A percentile compares a stretch with the other conserved stretches of the same genome.
Evolutionary conservation across 1,140 invertebrate genomes (phyloP).

Genomic region (Parasteatoda tepidariorum): DNA sequence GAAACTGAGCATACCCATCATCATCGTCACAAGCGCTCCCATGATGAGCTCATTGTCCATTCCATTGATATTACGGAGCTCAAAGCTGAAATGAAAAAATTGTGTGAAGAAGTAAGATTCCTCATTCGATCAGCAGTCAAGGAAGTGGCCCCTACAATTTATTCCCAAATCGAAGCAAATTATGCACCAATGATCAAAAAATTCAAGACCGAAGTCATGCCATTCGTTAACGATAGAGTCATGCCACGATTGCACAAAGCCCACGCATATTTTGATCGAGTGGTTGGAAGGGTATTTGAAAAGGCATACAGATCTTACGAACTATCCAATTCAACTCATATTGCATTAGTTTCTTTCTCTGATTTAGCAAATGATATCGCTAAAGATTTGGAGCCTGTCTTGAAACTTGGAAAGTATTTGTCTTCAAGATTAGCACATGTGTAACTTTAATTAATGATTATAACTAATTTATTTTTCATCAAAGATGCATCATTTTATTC

Average conservation of each 20-base stretch:
- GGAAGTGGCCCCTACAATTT: background rate
- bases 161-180: background rate
- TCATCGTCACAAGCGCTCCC: background rate
- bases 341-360: constrained; percentile 3
- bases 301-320: background rate
- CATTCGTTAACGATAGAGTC: background rate
- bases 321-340: constrained; percentile 16
- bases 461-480: no score
- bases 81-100: background rate
- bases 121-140: background rate
- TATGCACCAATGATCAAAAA: background rate
- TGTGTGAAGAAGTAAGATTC: background rate
- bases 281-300: background rate
- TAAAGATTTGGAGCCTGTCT: constrained; percentile 9
- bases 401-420: constrained; percentile 30
- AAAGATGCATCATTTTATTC: no score
- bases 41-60: background rate
- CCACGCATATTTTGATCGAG: background rate
- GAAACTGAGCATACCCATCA: background rate
- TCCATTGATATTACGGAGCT: background rate
- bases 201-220: background rate
- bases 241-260: background rate
- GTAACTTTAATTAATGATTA: no score
- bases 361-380: background rate
- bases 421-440: background rate